Conservation (phyloP, 2,797 vertebrate genomes). For the Gobionotothen gibberifrons region DNA sequence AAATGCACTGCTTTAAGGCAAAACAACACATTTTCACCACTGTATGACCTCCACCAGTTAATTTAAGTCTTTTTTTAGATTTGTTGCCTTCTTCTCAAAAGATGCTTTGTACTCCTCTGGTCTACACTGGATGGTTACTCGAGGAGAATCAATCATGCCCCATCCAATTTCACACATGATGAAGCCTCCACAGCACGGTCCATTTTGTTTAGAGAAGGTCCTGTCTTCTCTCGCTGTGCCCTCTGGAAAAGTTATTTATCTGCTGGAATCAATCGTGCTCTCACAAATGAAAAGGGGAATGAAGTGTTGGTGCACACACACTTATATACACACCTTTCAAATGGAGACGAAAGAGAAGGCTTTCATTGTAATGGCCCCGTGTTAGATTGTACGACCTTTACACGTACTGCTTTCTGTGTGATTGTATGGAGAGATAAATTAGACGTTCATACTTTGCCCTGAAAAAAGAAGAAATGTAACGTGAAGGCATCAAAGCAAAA, state of each 20-base stretch:
- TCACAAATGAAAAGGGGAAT: slow-evolving; percentile 3
- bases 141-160: slow-evolving; percentile 48
- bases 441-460: slow-evolving; percentile 1
- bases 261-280: slow-evolving; percentile 17
- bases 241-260: slow-evolving; percentile 24
- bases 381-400: not conserved
- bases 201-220: slow-evolving; percentile 44
- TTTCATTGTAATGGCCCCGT: not conserved
- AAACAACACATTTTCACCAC: slow-evolving; percentile 43
- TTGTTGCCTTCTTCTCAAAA: slow-evolving; percentile 41
- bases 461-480: not conserved
- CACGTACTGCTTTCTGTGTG: not conserved
- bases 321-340: not conserved
- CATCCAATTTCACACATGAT: slow-evolving; percentile 66
- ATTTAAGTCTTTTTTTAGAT: slow-evolving; percentile 29
- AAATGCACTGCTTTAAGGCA: slow-evolving; percentile 45
- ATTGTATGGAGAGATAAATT: not conserved
- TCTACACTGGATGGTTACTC: slow-evolving; percentile 7
- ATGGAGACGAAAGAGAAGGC: not conserved
- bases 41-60: slow-evolving; percentile 37
- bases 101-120: slow-evolving; percentile 40
- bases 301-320: not conserved
- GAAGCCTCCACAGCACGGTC: slow-evolving; percentile 6
- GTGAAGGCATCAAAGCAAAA: slow-evolving; percentile 1
- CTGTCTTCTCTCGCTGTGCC: not conserved